A percentile compares a stretch with the other conserved stretches of the same genome.
These are phyloP conservation scores for Triops cancriformis DNA, from an alignment of 1,140 invertebrate genomes.

Conservation along the genomic window DNA sequence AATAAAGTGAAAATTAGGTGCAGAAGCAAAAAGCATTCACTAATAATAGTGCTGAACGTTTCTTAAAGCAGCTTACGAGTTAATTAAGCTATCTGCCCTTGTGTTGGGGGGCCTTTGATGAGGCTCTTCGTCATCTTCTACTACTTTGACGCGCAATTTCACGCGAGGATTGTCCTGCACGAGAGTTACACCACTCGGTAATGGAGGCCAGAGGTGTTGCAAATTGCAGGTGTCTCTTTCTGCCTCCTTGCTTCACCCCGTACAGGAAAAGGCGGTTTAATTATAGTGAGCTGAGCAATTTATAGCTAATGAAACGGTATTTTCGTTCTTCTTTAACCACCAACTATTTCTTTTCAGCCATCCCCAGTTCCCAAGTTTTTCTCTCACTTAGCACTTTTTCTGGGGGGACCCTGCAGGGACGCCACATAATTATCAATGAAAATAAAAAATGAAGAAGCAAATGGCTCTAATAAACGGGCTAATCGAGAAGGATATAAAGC, in stretches of 20 bases:
- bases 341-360: no score
- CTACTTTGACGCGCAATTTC: not conserved
- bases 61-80: not conserved
- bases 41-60: not conserved
- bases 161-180: not conserved
- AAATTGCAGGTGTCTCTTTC: not conserved
- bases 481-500: no score
- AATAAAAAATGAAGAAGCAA: slow-evolving; percentile 14
- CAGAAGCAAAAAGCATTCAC: not conserved
- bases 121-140: not conserved
- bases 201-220: slow-evolving; percentile 9
- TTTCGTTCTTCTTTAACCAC: not conserved
- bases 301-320: not conserved
- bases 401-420: not conserved
- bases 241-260: not conserved
- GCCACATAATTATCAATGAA: not conserved
- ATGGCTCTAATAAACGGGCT: not conserved
- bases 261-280: slow-evolving; percentile 10
- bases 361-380: not conserved
- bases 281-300: slow-evolving; percentile 6
- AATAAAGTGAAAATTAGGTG: not conserved
- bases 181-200: not conserved
- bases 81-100: not conserved
- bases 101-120: not conserved
- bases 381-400: not conserved